Evolutionary conservation across 2,113 vertebrate genomes (phyloP).

Genomic region (Pygathrix nemaeus): DNA sequence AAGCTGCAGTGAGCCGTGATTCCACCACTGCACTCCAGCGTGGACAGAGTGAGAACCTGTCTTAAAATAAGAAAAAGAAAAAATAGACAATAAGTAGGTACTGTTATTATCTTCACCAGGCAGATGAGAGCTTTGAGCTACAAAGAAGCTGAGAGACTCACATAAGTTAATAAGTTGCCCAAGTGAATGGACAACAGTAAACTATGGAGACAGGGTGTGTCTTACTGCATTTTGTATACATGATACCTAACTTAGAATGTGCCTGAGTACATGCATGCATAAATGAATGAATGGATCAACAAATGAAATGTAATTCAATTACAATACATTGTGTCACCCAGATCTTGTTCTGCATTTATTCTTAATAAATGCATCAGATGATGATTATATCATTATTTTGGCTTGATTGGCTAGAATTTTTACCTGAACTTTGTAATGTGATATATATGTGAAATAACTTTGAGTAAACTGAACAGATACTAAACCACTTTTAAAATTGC

Average conservation of each 20-base stretch:
- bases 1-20: no score
- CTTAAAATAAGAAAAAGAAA: no score
- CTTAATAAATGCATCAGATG: background rate
- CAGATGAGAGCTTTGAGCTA: background rate
- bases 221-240: background rate
- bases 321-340: background rate
- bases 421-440: background rate
- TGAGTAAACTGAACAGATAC: slow-evolving; percentile 29
- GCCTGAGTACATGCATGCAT: background rate
- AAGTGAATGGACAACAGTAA: background rate
- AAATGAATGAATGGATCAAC: background rate
- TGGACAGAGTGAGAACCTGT: no score
- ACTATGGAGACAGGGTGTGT: background rate
- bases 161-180: background rate
- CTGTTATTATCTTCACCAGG: background rate
- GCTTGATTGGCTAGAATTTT: background rate
- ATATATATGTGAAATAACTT: slow-evolving; percentile 34
- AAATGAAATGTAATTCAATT: background rate
- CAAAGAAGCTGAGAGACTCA: background rate
- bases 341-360: background rate
- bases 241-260: background rate
- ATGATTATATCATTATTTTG: slow-evolving; percentile 41
- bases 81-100: background rate
- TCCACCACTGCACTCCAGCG: no score
- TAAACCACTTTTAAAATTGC: slow-evolving; percentile 57